Evolutionary conservation across 2,113 vertebrate species (phyloP).

Genomic region (Aythya baeri): DNA sequence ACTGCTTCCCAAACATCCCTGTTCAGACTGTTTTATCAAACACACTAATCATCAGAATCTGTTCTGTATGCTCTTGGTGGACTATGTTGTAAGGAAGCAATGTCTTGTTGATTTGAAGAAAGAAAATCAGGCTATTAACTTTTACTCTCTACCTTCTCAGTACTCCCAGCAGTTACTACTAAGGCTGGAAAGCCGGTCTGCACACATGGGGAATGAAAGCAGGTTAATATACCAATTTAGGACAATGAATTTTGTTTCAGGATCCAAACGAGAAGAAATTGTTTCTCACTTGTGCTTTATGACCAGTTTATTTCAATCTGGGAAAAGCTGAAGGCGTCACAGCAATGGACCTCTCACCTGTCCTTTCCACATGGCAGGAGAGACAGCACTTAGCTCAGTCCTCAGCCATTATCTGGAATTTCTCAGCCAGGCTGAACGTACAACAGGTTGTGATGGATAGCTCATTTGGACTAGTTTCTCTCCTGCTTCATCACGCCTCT

Average conservation of each 20-base stretch:
- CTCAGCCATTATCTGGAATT: background rate
- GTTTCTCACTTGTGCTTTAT: background rate
- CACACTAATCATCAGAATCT: background rate
- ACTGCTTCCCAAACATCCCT: background rate
- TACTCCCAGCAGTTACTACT: background rate
- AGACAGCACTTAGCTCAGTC: background rate
- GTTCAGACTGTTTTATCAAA: conserved; percentile 15
- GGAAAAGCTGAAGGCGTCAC: background rate
- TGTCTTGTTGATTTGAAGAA: background rate
- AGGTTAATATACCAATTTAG: background rate
- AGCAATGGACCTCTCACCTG: background rate
- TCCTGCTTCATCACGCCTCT: background rate
- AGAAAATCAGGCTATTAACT: background rate
- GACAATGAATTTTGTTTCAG: background rate
- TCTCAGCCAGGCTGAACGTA: background rate
- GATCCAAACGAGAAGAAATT: background rate
- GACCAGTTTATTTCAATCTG: background rate
- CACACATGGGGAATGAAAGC: background rate
- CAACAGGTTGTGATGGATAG: fast-evolving
- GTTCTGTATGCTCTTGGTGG: background rate
- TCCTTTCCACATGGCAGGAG: background rate
- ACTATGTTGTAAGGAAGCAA: background rate
- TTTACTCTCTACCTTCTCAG: background rate
- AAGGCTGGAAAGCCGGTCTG: background rate
- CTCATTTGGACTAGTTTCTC: background rate